Evolutionary conservation across 2,797 vertebrate genomes (phyloP), one percentile per base, ranked within the genome.

Genomic region (Aratinga solstitialis): DNA sequence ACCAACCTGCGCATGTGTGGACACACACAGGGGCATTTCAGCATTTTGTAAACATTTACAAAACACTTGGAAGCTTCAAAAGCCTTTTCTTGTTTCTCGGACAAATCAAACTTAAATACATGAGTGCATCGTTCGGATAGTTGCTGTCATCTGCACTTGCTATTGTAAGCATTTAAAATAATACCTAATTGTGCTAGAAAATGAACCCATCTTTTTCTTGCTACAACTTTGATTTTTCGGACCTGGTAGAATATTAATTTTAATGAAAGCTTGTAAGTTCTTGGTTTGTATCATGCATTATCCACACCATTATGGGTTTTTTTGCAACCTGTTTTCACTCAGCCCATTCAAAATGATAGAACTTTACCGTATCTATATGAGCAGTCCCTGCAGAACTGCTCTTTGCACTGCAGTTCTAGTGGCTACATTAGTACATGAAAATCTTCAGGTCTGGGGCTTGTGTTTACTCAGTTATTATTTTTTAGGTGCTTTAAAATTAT

Each of bases 1-100:
- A 11, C 45, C 21, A 38, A 4, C 10, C 21, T n/a, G 13, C 20
- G 23, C 1, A 27, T 8, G 7, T 0, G 0, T 1, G 0, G 29
- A 5, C 15, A 10, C 1, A 0, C 1, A 0, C 6, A 21, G 62
- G 27, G 43, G 42, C 6, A 4, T 45, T 82, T 59, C 53, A 59
- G 38, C 7, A 0, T 48, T 79, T 42, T 51, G 27, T 62, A 51
- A 89, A 45, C 16, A 16, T 68, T 50, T 73, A 38, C 7, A 47
- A 38, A 86, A n/a, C 2, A 12, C n/a, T 32, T 0, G 0, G 29
- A 58, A 50, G 38, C 36, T 69, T 58, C 10, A 29, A 34, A 74
- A 54, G 6, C 7, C 61, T 58, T 42, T 9, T 54, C 4, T 29
- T 67, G 34, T 75, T 77, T 47, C 48, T 86, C 34, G 21, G 50